These are phyloP conservation scores for Pteronotus mesoamericanus DNA, from an alignment of 2,797 vertebrate genomes.

Conservation along the genomic window DNA sequence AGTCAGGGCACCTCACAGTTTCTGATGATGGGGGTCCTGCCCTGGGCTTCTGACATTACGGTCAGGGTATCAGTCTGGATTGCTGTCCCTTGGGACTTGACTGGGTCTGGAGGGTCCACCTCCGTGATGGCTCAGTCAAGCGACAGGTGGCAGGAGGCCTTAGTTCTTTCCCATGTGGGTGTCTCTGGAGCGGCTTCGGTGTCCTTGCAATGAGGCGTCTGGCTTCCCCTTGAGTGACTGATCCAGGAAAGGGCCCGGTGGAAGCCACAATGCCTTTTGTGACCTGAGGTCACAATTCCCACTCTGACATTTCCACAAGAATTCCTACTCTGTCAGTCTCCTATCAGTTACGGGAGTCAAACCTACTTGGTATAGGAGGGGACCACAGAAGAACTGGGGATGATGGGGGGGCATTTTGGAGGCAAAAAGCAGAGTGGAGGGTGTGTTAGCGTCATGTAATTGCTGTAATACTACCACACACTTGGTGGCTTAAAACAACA, in stretches of 20 bases:
- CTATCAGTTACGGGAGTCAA: background rate
- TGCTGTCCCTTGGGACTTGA: background rate
- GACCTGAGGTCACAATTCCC: background rate
- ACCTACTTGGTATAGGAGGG: background rate
- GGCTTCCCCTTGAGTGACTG: background rate
- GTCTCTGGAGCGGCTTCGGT: background rate
- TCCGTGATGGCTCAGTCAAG: too few relatives aligned
- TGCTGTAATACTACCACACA: background rate
- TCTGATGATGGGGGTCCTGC: background rate
- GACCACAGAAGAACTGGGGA: background rate
- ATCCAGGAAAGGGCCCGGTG: background rate
- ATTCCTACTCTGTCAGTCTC: background rate
- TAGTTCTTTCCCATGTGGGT: background rate
- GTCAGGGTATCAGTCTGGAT: background rate
- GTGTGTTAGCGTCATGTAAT: background rate
- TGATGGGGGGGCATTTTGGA: background rate
- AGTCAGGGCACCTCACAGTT: background rate
- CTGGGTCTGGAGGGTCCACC: background rate
- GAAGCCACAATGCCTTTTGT: background rate
- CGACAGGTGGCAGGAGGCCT: background rate
- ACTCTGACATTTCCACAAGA: background rate
- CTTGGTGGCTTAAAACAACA: too few relatives aligned
- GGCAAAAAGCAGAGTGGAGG: background rate
- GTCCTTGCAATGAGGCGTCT: background rate
- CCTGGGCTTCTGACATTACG: background rate